These are phyloP conservation scores for Amblyopsis rosae DNA, from an alignment of 2,113 vertebrate genomes.

Conservation along the genomic window DNA sequence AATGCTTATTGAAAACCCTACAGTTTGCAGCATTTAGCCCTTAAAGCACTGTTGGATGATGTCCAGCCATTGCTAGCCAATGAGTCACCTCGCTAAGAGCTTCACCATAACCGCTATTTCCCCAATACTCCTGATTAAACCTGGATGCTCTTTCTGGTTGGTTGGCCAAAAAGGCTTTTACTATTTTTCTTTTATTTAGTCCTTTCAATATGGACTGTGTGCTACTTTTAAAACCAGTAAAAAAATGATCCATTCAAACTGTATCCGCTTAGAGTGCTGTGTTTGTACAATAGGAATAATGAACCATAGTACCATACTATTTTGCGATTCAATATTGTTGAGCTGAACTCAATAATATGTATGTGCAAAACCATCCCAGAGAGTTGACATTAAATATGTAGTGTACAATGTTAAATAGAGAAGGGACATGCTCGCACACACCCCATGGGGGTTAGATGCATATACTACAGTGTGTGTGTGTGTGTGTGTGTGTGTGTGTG, in stretches of 20 bases:
- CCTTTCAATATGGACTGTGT: constrained; percentile 50
- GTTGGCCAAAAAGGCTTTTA: constrained; percentile 72
- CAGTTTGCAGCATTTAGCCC: constrained; percentile 39
- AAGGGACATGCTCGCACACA: too few relatives aligned
- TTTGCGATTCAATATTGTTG: not conserved
- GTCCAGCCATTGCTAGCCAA: constrained; percentile 50
- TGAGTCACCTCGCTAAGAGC: constrained; percentile 75
- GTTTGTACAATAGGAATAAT: constrained; percentile 16
- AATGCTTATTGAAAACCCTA: constrained; percentile 37
- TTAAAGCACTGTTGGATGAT: constrained; percentile 51
- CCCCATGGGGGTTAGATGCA: not conserved
- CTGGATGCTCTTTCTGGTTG: constrained; percentile 51
- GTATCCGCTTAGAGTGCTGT: not conserved
- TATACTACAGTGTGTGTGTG: not conserved
- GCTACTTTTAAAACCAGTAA: constrained; percentile 38
- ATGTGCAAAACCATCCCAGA: too few relatives aligned
- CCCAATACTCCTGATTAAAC: constrained; percentile 77
- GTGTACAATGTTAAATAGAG: too few relatives aligned
- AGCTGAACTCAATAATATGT: too few relatives aligned
- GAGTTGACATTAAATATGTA: too few relatives aligned
- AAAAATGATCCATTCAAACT: constrained; percentile 37
- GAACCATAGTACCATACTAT: not conserved
- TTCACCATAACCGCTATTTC: constrained; percentile 55
- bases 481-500: not conserved
- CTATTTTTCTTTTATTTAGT: constrained; percentile 67